A percentile compares a stretch with the other conserved stretches of the same genome.
phyloP scores from a whole-genome alignment of 2,797 vertebrate genomes.

The Meriones psammophilus region DNA sequence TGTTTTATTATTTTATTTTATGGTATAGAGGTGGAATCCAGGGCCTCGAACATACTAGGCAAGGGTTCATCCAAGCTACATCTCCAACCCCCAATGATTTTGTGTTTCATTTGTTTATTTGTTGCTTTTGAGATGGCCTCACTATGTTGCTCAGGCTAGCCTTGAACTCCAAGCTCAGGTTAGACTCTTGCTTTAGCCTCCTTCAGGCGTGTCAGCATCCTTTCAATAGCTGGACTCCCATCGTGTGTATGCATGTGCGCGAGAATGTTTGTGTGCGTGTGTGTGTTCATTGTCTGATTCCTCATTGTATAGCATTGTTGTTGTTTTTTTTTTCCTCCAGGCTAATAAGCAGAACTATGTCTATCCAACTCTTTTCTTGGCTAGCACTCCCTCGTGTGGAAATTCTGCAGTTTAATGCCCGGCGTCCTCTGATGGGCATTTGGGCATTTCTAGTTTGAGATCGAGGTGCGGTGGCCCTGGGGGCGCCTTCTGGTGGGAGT shows the following conservation, averaged over 20 bases:
- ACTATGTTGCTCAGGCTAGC: background rate
- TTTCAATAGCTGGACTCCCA: background rate
- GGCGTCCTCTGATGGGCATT: background rate
- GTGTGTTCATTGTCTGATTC: background rate
- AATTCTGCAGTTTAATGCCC: slow-evolving; percentile 36
- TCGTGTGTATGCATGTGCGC: too few species aligned
- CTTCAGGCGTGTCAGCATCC: background rate
- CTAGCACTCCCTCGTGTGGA: background rate
- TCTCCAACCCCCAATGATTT: background rate
- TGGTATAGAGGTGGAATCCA: background rate
- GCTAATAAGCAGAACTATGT: slow-evolving; percentile 41
- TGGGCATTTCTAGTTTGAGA: slow-evolving; percentile 23
- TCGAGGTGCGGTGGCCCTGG: background rate
- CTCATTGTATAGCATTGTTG: background rate
- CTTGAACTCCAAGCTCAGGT: background rate
- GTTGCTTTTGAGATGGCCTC: background rate
- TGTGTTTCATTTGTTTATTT: background rate
- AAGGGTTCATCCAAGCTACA: background rate
- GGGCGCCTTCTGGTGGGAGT: background rate
- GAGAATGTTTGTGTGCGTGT: too few species aligned
- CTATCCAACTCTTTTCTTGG: background rate
- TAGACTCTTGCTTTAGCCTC: too few species aligned
- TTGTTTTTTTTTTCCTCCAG: background rate
- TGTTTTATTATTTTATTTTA: background rate
- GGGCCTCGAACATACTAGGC: background rate